Base-by-base conservation (phyloP, 2,888 invertebrate genomes). In the Caenorhabditis imperialis region DNA sequence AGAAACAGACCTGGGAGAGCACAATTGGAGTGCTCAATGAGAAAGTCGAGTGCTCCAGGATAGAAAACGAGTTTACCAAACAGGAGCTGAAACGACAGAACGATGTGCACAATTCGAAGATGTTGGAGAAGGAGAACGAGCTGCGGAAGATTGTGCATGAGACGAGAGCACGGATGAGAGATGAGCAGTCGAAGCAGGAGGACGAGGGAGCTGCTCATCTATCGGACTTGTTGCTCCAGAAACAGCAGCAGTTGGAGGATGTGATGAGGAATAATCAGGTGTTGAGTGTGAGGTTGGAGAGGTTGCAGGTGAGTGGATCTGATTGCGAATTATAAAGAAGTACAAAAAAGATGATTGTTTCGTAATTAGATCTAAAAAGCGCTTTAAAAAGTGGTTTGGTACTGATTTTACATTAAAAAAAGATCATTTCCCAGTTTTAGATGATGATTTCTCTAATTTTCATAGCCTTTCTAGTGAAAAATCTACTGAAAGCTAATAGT, bases 191-290 rank as follows among this genome's bases (percentile, higher is more conserved):
- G 20, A 60, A 45, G 14, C 54, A 76, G 20, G 73, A 75, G 2
- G 77, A 80, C 33, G 78, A 78, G 33, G 67, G 69, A 8, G 27
- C 58, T 3, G 22, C 57, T 10, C 77, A 55, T 33, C 33, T 72
- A 33, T 44, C 57, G 10, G 81, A 78, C 40, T 35, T 75, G 33
- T 90, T 96, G 35, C 93, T 95, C 62, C 92, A 93, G 86, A 94
- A 94, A 87, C 96, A 96, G 89, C 92, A 92, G 44, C 92, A 92
- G 79, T 90, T 96, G n/a, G 95, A 96, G 88, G 91, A 92, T 20
- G 90, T 94, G 42, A 92, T 94, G 60, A 93, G 93, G 0, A 95
- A 95, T 85, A 92, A 94, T 87, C 94, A 94, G 90, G 94, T 94
- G 20, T 90, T 95, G 54, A 91, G 91, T 81, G 90, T 95, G 82